These are phyloP conservation scores for Chaenogobius annularis DNA, from an alignment of 2,113 vertebrate genomes.

Conservation along the genomic window DNA sequence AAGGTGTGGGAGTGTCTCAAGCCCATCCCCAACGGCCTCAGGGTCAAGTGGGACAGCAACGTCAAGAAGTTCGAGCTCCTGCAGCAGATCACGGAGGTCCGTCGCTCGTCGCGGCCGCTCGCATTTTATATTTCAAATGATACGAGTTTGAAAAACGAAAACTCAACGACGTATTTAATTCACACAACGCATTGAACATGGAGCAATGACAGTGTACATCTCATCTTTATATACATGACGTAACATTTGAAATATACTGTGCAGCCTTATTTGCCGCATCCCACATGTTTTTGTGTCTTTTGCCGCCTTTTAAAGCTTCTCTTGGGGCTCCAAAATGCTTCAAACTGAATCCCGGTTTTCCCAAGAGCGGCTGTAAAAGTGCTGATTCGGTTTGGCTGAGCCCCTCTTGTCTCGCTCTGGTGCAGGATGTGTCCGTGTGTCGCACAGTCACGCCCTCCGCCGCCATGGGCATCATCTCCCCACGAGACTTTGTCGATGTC, in stretches of 20 bases:
- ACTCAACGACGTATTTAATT: too few relatives aligned
- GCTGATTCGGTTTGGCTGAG: conserved; percentile 8
- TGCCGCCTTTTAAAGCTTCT: conserved; percentile 20
- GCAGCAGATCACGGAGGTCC: conserved; percentile 82
- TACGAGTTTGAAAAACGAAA: too few relatives aligned
- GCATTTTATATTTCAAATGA: too few relatives aligned
- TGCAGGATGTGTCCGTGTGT: conserved; percentile 81
- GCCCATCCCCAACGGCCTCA: conserved; percentile 80
- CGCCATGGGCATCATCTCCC: conserved; percentile 92
- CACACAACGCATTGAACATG: too few relatives aligned
- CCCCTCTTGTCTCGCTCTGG: conserved; percentile 37
- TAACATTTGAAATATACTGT: neutral
- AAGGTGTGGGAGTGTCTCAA: conserved; percentile 89
- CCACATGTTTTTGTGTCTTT: neutral
- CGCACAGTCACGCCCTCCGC: conserved; percentile 88
- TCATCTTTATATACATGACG: too few relatives aligned
- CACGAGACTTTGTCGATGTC: conserved; percentile 92
- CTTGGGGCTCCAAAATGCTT: neutral
- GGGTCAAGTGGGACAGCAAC: conserved; percentile 92
- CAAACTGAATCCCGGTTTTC: neutral
- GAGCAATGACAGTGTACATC: too few relatives aligned
- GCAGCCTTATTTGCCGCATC: neutral
- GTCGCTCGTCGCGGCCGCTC: conserved; percentile 30
- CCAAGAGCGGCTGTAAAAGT: conserved; percentile 25
- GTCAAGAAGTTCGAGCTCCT: conserved; percentile 85